phyloP scores from a whole-genome alignment of 2,113 vertebrate species.

The Stercorarius parasiticus region DNA sequence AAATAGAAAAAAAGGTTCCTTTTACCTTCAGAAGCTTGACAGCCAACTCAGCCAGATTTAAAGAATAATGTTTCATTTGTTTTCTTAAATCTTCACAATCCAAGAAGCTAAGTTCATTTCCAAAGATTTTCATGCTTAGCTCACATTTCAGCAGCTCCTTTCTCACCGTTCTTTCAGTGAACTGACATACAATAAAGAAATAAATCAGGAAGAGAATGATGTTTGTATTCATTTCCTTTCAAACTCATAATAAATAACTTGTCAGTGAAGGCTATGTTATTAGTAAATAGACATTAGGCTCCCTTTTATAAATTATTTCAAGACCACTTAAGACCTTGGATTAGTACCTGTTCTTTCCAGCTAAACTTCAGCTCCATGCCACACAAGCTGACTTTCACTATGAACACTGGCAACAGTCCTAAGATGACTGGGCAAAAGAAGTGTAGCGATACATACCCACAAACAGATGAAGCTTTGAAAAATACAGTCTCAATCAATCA shows the following conservation, averaged over 20 bases:
- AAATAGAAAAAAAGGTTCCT: neutral
- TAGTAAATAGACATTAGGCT: neutral
- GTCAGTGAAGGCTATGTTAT: neutral
- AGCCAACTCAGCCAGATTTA: constrained; percentile 77
- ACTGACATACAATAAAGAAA: constrained; percentile 52
- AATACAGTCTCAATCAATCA: neutral
- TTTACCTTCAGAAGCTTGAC: constrained; percentile 86
- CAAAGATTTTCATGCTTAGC: constrained; percentile 83
- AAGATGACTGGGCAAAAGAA: neutral
- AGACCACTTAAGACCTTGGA: neutral
- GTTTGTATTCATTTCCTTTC: neutral
- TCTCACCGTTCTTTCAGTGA: constrained; percentile 50
- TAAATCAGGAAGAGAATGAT: neutral
- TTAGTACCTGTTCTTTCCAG: neutral
- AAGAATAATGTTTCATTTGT: constrained; percentile 72
- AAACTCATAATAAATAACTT: neutral
- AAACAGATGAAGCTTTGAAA: neutral
- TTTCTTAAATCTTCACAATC: constrained; percentile 75
- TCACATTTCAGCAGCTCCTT: constrained; percentile 67
- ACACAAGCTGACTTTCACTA: neutral
- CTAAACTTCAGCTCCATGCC: neutral
- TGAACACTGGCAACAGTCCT: neutral
- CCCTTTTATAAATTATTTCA: neutral
- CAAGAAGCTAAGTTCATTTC: constrained; percentile 80
- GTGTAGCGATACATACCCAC: neutral